Conservation (phyloP, 2,797 vertebrate genomes). For the Danionella dracula region DNA sequence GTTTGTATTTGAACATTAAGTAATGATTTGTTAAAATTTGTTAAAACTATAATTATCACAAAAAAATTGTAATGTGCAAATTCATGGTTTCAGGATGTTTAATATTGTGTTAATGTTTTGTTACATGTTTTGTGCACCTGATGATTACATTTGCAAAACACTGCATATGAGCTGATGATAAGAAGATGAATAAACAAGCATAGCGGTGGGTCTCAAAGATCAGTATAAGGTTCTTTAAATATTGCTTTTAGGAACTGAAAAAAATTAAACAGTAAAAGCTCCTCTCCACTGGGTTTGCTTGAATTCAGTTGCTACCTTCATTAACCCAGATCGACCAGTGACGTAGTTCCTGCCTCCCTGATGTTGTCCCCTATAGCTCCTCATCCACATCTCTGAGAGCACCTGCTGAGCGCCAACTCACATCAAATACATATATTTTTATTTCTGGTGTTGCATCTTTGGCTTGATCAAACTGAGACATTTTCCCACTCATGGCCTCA, state of each 20-base stretch:
- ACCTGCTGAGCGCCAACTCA: not conserved
- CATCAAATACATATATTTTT: not conserved
- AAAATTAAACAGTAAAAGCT: not conserved
- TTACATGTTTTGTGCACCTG: no score
- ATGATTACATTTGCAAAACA: not conserved
- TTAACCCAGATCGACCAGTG: constrained; percentile 1
- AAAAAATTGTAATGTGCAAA: no score
- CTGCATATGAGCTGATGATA: not conserved
- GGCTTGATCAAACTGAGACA: not conserved
- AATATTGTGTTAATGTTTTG: no score
- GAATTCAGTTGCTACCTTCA: not conserved
- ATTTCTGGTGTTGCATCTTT: not conserved
- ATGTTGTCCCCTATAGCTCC: not conserved
- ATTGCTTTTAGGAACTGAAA: not conserved
- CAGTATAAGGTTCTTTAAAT: not conserved
- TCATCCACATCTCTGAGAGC: not conserved
- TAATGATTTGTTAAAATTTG: no score
- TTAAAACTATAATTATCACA: no score
- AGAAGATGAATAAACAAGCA: not conserved
- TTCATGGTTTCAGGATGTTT: no score
- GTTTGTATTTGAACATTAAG: no score
- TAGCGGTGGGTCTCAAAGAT: not conserved
- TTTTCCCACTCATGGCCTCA: not conserved
- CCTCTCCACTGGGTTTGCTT: not conserved
- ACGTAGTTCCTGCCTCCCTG: constrained; percentile 5